These are phyloP conservation scores for Ceramica pisi DNA, from an alignment of 2,888 invertebrate species.

Conservation along the genomic window DNA sequence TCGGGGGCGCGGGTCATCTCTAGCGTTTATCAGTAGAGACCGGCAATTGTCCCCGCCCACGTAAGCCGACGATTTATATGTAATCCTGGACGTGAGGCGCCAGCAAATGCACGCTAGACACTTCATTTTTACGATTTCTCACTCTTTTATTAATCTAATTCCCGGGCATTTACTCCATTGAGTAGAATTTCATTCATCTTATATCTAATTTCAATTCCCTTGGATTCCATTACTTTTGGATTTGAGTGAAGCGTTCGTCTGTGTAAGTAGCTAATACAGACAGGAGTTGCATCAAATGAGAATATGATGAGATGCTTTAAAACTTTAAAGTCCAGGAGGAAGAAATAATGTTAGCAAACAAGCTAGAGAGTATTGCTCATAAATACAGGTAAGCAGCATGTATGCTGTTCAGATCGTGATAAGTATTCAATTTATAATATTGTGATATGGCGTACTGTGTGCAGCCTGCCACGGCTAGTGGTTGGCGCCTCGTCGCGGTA, in stretches of 20 bases:
- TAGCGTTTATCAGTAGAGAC: slow-evolving; percentile 76
- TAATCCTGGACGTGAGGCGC: slow-evolving; percentile 73
- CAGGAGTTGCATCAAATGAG: slow-evolving; percentile 17
- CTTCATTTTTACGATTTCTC: slow-evolving; percentile 66
- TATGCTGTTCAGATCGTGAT: slow-evolving; percentile 52
- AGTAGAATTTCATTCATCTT: slow-evolving; percentile 11
- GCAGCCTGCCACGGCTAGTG: slow-evolving; percentile 64
- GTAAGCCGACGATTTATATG: slow-evolving; percentile 78
- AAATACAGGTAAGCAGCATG: slow-evolving; percentile 50
- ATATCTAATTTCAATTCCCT: slow-evolving; percentile 5
- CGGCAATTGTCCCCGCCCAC: slow-evolving; percentile 81
- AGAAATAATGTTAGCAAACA: slow-evolving; percentile 33
- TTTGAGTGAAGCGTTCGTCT: slow-evolving; percentile 17
- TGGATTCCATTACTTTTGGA: slow-evolving; percentile 1
- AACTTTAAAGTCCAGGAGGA: slow-evolving; percentile 39
- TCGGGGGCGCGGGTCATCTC: slow-evolving; percentile 71
- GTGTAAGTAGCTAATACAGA: slow-evolving; percentile 6
- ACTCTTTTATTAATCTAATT: slow-evolving; percentile 57
- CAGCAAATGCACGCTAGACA: slow-evolving; percentile 67
- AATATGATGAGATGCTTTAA: slow-evolving; percentile 14
- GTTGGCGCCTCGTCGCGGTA: slow-evolving; percentile 85
- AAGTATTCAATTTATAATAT: slow-evolving; percentile 68
- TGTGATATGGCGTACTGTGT: slow-evolving; percentile 66
- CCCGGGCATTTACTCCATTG: slow-evolving; percentile 15
- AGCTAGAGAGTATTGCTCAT: slow-evolving; percentile 32